Percentiles rank a stretch among this genome's conserved stretches.
phyloP scores from a whole-genome alignment of 64 coral and sea anemone species.

The Stylophora pistillata region DNA sequence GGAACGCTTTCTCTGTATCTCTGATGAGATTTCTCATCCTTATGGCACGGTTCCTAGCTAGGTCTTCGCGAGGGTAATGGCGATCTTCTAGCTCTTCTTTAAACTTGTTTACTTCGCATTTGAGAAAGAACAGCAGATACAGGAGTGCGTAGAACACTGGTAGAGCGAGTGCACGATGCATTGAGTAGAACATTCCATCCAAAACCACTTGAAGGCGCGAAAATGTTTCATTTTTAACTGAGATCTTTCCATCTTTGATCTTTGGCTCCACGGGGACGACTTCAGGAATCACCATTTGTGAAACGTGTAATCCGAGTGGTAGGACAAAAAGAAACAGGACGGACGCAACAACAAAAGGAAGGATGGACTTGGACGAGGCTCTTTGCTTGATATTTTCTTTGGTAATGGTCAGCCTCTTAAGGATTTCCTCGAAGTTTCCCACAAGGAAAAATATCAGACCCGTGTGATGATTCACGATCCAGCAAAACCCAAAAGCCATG shows the following conservation, averaged over 20 bases:
- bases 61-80: background rate
- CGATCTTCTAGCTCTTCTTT: background rate
- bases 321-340: background rate
- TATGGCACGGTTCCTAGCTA: slow-evolving; percentile 2
- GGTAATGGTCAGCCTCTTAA: slow-evolving; percentile 12
- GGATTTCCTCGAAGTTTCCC: slow-evolving; percentile 6
- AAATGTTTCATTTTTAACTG: background rate
- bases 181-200: background rate
- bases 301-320: background rate
- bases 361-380: background rate
- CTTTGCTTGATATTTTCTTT: background rate
- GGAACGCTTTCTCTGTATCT: slow-evolving; percentile 43
- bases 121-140: slow-evolving; percentile 21
- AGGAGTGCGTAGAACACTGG: slow-evolving; percentile 37
- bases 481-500: background rate
- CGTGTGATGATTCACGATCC: slow-evolving; percentile 46
- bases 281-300: slow-evolving; percentile 44
- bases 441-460: slow-evolving; percentile 21
- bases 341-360: background rate
- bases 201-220: slow-evolving; percentile 2
- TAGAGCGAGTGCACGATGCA: slow-evolving; percentile 14
- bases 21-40: slow-evolving; percentile 1
- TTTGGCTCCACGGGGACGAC: background rate
- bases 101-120: slow-evolving; percentile 31
- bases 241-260: background rate